Conservation (phyloP, 2,113 vertebrate genomes). For the Sinocyclocheilus anophthalmus region DNA sequence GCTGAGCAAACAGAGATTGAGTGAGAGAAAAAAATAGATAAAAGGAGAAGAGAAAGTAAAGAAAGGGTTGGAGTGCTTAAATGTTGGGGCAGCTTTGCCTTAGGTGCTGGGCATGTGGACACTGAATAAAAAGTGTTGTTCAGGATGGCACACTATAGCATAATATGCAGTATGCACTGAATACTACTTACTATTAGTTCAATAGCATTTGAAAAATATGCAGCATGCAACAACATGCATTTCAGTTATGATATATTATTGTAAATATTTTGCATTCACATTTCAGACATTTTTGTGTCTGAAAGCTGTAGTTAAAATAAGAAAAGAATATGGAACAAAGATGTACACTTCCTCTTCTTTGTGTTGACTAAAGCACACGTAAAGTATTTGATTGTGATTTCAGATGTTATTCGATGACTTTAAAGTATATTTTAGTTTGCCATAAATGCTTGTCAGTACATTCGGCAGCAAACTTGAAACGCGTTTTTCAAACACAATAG, state of each 20-base stretch:
- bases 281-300: neutral
- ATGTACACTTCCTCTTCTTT: neutral
- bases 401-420: neutral
- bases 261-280: neutral
- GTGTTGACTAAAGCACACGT: neutral
- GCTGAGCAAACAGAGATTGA: constrained; percentile 71
- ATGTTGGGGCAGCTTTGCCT: neutral
- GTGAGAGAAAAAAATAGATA: constrained; percentile 20
- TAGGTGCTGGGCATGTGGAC: neutral
- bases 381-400: neutral
- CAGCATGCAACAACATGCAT: neutral
- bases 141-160: neutral
- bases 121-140: neutral
- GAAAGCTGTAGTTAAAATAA: neutral
- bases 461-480: neutral
- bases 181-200: neutral
- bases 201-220: neutral
- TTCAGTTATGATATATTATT: neutral
- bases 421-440: neutral
- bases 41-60: neutral
- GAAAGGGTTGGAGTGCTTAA: neutral
- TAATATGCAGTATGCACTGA: neutral
- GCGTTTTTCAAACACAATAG: neutral
- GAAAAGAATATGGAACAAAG: neutral
- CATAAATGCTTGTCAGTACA: neutral